These are phyloP conservation scores for Porites lutea DNA, from an alignment of 64 coral and sea anemone genomes.

Conservation along the genomic window DNA sequence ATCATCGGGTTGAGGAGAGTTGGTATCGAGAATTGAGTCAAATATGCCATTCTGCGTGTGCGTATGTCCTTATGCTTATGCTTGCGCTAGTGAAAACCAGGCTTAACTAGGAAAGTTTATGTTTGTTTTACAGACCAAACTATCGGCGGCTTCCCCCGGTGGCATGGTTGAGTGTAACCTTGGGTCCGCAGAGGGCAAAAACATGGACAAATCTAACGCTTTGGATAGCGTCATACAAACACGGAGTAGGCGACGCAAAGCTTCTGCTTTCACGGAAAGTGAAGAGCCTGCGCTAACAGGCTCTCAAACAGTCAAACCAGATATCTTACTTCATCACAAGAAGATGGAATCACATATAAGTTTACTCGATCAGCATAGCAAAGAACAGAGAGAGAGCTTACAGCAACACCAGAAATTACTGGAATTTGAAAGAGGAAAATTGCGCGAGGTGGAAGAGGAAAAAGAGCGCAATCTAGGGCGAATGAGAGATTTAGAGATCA, in stretches of 20 bases:
- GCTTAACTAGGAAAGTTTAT: no score
- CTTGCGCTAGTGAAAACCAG: no score
- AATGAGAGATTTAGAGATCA: constrained; percentile 21
- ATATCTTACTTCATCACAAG: constrained; percentile 82
- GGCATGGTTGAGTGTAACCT: background rate
- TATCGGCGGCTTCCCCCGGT: background rate
- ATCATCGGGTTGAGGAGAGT: no score
- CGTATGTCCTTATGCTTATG: no score
- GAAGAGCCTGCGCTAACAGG: background rate
- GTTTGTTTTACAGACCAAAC: background rate
- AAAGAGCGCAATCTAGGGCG: constrained; percentile 7
- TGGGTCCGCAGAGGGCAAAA: background rate
- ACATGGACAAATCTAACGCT: background rate
- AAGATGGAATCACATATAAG: constrained; percentile 86
- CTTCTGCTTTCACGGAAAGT: background rate
- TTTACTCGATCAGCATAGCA: constrained; percentile 86
- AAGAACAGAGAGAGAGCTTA: constrained; percentile 77
- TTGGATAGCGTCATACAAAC: constrained; percentile 19
- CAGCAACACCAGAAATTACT: constrained; percentile 79
- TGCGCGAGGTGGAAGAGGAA: constrained; percentile 8
- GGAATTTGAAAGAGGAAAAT: constrained; percentile 76
- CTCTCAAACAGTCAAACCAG: constrained; percentile 28
- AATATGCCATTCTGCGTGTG: no score
- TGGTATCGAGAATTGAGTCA: no score
- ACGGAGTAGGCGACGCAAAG: constrained; percentile 56